Evolutionary conservation across 1,140 invertebrate genomes (phyloP).

Genomic region (Drosophila prosaltans): DNA sequence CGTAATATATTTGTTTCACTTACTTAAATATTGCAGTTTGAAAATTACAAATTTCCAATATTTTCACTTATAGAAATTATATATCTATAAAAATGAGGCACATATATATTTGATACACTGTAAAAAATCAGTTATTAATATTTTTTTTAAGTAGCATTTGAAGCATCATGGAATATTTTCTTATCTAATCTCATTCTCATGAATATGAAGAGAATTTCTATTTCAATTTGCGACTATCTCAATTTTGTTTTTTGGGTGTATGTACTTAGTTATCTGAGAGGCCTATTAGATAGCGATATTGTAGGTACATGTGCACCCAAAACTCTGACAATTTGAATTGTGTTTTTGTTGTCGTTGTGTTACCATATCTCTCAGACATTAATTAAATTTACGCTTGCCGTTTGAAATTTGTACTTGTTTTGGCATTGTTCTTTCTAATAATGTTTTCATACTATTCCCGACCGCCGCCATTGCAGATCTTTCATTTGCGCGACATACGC

Average conservation of each 20-base stretch:
- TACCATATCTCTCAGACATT: conserved; percentile 6
- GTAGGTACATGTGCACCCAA: background rate
- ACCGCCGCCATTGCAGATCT: conserved; percentile 87
- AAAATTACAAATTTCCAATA: no score
- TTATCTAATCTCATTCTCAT: background rate
- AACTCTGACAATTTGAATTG: background rate
- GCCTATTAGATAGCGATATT: background rate
- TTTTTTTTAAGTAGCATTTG: background rate
- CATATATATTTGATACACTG: background rate
- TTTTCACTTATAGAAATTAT: no score
- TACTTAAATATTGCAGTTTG: no score
- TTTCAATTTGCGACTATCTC: conserved; percentile 3
- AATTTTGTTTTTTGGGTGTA: background rate
- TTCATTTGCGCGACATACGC: conserved; percentile 93
- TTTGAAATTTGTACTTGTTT: conserved; percentile 12
- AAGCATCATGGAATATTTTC: background rate
- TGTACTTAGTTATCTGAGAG: conserved; percentile 3
- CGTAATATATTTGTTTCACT: no score
- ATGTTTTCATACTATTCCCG: conserved; percentile 19
- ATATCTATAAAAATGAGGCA: no score
- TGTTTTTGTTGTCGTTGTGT: background rate
- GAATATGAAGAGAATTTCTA: background rate
- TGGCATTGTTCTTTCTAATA: conserved; percentile 6
- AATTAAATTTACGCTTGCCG: conserved; percentile 35
- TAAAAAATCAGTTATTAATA: background rate